Base-by-base conservation (phyloP, 2,113 vertebrate species). In the Gracilinanus agilis region DNA sequence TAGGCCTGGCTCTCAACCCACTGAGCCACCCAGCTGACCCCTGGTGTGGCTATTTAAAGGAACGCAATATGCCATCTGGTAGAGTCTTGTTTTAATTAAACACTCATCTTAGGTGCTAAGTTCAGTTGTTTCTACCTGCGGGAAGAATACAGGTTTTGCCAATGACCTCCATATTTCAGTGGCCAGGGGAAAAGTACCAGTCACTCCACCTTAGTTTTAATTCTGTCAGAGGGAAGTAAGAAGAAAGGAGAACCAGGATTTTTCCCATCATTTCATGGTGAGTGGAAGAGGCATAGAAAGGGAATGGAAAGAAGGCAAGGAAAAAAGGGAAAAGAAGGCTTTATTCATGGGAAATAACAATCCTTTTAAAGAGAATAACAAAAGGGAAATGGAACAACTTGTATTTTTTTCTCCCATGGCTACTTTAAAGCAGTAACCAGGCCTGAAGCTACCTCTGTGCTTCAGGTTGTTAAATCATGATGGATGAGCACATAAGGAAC, bases 391-490 rank as follows among this genome's bases (percentile, higher is more conserved):
- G 90, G 58, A 19, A 29, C 29, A 19, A 75, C 61, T 75, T n/a
- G 12, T 75, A 3, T 21, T 55, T 54, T 54, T 40, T 12, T 3
- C 6, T 21, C 89, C 89, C 53, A 40, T 56, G 83, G 44, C 95
- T 40, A 83, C 67, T 95, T 53, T 55, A 95, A 49, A 88, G 94
- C 89, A 90, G 90, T 75, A 97, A 95, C 89, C 95, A 75, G 2
- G 88, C 96, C 61, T 92, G 21, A 9, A 95, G 96, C 92, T 83
- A 90, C 92, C 90, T 44, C 91, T 89, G 90, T 93, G 94, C 88
- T 97, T 93, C 58, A 56, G 67, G 61, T 93, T 95, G 95, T 97
- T 98, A 97, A 97, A 97, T 96, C 96, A 95, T 97, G 97, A 97
- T 96, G 94, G 97, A 98, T 97, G 97, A 96, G 90, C 95, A 96